Conservation (phyloP, 2,113 vertebrate genomes). For the Indicator indicator region DNA sequence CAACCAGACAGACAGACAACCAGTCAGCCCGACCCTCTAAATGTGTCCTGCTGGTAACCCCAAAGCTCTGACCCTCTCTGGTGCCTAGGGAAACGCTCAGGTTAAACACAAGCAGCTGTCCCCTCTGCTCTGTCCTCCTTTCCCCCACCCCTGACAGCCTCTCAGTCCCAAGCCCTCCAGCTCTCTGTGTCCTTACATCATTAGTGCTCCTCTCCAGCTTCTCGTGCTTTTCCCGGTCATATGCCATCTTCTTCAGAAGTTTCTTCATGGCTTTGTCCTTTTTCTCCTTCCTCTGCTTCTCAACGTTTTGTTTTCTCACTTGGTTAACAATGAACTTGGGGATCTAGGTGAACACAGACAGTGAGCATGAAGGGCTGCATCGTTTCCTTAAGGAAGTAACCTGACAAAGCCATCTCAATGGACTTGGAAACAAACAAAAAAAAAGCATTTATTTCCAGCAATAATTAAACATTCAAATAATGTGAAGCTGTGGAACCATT, state of each 20-base stretch:
- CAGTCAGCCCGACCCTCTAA: neutral
- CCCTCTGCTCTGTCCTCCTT: neutral
- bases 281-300: conserved; percentile 85
- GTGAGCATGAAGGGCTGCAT: neutral
- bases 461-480: neutral
- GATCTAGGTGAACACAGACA: conserved; percentile 78
- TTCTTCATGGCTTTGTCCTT: conserved; percentile 88
- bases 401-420: neutral
- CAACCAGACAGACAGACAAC: neutral
- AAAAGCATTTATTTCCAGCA: neutral
- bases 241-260: conserved; percentile 94
- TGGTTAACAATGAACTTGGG: conserved; percentile 95
- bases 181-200: conserved; percentile 77
- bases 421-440: neutral
- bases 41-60: neutral
- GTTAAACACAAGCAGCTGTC: neutral
- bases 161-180: neutral
- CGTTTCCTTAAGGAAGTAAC: neutral
- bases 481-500: neutral
- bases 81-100: neutral
- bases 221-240: conserved; percentile 85
- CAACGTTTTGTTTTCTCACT: conserved; percentile 90
- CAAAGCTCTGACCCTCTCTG: neutral
- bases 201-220: conserved; percentile 79
- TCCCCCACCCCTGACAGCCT: neutral